phyloP scores from a whole-genome alignment of 2,113 vertebrate genomes.

The Sitta europaea region DNA sequence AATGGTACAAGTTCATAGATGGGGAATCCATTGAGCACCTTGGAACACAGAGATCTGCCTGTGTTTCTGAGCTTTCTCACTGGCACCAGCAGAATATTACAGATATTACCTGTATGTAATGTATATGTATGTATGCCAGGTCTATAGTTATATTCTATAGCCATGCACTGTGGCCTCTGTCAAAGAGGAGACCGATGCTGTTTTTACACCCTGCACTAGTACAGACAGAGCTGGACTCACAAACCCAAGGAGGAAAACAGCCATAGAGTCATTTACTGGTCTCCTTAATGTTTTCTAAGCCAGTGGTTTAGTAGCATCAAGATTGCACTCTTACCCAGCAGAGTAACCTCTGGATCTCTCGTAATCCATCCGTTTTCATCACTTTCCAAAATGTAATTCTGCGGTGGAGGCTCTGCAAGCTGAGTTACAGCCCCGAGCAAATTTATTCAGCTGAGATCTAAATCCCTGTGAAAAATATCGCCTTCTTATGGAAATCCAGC shows the following conservation, averaged over 20 bases:
- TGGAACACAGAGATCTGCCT: not conserved
- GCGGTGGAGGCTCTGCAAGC: not conserved
- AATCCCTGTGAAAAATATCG: constrained; percentile 47
- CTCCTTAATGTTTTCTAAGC: not conserved
- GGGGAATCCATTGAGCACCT: not conserved
- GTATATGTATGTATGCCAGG: too few relatives aligned
- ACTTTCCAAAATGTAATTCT: not conserved
- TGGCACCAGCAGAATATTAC: not conserved
- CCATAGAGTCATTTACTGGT: not conserved
- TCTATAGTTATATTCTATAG: not conserved
- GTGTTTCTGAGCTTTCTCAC: not conserved
- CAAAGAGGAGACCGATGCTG: not conserved
- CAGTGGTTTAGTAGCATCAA: not conserved
- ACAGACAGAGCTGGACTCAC: not conserved
- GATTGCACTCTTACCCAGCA: not conserved
- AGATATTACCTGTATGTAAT: not conserved
- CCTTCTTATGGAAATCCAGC: constrained; percentile 57
- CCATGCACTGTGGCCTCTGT: not conserved
- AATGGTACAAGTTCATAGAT: not conserved
- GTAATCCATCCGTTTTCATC: not conserved
- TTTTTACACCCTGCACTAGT: not conserved
- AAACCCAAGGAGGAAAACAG: not conserved
- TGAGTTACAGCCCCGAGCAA: not conserved
- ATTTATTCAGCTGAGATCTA: constrained; percentile 59
- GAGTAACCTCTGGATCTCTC: not conserved